Percentiles rank a stretch among this genome's conserved stretches.
Evolutionary conservation across 92 coral and sea anemone species (phyloP).

Genomic region (Epizoanthus ramosus): DNA sequence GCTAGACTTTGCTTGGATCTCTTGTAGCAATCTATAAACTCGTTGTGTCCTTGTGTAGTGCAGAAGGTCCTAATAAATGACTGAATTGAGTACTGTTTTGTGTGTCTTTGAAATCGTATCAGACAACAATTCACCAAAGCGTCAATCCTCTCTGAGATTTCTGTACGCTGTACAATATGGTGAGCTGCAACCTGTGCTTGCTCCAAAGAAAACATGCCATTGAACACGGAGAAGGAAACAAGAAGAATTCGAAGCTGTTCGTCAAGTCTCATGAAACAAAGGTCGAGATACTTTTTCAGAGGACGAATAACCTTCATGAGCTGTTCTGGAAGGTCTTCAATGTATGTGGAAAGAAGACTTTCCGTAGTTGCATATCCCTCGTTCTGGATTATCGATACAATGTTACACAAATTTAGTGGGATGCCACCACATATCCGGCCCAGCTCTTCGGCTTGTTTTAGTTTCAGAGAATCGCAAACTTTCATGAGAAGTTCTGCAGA

Average conservation of each 20-base stretch:
- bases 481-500: conserved; percentile 34
- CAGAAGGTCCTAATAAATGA: conserved; percentile 54
- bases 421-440: conserved; percentile 43
- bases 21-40: conserved; percentile 1
- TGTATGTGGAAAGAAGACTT: neutral
- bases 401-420: conserved; percentile 45
- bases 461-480: neutral
- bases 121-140: conserved; percentile 42
- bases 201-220: conserved; percentile 43
- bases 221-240: conserved; percentile 50
- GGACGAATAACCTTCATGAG: conserved; percentile 34
- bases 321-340: conserved; percentile 10
- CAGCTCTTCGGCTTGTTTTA: conserved; percentile 11
- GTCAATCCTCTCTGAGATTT: conserved; percentile 3
- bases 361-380: conserved; percentile 8
- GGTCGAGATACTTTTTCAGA: conserved; percentile 36
- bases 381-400: conserved; percentile 15
- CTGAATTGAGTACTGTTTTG: conserved; percentile 42
- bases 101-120: neutral
- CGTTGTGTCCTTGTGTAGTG: conserved; percentile 5
- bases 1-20: conserved; percentile 43
- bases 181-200: conserved; percentile 26
- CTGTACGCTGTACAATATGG: neutral
- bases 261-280: conserved; percentile 36
- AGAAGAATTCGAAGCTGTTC: conserved; percentile 36